A percentile compares a stretch with the other conserved stretches of the same genome.
These are phyloP conservation scores for Nerophis lumbriciformis DNA, from an alignment of 2,113 vertebrate genomes.

Conservation along the genomic window DNA sequence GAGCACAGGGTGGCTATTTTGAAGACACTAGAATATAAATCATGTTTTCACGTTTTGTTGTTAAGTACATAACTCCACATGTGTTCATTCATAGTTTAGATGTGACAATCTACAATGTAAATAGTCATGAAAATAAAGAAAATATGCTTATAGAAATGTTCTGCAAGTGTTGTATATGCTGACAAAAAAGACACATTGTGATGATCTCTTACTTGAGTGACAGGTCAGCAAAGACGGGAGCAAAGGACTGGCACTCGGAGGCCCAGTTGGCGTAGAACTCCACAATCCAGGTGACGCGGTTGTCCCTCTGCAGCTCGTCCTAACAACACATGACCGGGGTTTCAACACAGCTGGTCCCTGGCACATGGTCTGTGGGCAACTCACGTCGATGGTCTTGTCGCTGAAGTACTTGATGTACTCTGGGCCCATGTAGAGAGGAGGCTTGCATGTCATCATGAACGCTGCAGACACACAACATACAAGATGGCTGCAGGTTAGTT, in stretches of 20 bases:
- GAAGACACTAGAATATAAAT: too few species aligned
- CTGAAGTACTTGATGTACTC: slow-evolving; percentile 96
- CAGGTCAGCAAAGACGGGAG: slow-evolving; percentile 86
- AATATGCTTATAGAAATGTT: too few species aligned
- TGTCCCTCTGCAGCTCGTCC: slow-evolving; percentile 87
- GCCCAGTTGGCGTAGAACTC: slow-evolving; percentile 98
- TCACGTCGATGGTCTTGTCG: slow-evolving; percentile 91
- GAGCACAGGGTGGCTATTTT: too few species aligned
- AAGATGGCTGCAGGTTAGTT: background rate
- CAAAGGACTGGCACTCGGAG: slow-evolving; percentile 90
- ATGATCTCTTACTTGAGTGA: slow-evolving; percentile 81
- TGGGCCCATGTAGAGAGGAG: slow-evolving; percentile 90
- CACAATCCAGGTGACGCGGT: slow-evolving; percentile 85
- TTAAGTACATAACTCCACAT: too few species aligned
- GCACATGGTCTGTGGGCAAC: slow-evolving; percentile 32
- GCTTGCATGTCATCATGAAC: slow-evolving; percentile 93
- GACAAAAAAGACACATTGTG: too few species aligned
- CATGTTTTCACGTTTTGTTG: too few species aligned
- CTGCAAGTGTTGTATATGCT: too few species aligned
- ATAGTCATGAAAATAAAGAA: too few species aligned
- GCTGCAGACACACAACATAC: slow-evolving; percentile 59
- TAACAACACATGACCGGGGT: slow-evolving; percentile 30
- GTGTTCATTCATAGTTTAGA: too few species aligned
- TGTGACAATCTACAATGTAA: too few species aligned
- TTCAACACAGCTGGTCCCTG: too few species aligned